Percentiles rank a stretch among this genome's conserved stretches.
These are phyloP conservation scores for Apogon hyalosoma DNA, from an alignment of 2,797 vertebrate genomes.

Conservation along the genomic window DNA sequence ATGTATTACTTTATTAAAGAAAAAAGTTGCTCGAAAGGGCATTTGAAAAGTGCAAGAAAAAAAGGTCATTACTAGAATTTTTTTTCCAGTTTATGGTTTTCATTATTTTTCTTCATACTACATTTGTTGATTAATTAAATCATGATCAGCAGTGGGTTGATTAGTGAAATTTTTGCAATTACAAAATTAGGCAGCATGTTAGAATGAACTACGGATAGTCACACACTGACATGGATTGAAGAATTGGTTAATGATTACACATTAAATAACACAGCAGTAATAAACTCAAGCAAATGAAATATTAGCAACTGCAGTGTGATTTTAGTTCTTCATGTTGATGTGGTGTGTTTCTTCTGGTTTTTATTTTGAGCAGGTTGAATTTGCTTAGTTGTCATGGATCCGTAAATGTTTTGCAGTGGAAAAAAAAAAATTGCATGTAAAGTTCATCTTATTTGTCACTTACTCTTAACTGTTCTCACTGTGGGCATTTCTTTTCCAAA, in stretches of 20 bases:
- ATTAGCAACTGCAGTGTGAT: not conserved
- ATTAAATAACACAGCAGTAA: not conserved
- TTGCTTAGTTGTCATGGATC: too few relatives aligned
- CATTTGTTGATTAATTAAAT: too few relatives aligned
- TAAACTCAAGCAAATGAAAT: not conserved
- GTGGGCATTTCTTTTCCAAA: conserved; percentile 1
- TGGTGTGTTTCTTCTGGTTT: too few relatives aligned
- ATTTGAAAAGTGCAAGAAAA: not conserved
- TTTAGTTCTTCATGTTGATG: too few relatives aligned
- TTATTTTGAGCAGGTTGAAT: too few relatives aligned
- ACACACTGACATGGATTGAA: not conserved
- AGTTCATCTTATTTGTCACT: not conserved
- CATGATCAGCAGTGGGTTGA: too few relatives aligned
- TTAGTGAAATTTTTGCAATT: not conserved
- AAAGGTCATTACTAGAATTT: not conserved
- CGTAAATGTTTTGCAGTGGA: not conserved
- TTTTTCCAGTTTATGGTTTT: not conserved
- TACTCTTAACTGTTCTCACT: not conserved
- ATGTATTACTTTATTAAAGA: not conserved
- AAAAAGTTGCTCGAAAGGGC: not conserved
- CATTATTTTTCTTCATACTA: too few relatives aligned
- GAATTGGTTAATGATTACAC: not conserved
- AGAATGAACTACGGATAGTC: not conserved
- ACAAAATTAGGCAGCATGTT: not conserved
- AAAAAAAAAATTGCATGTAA: not conserved